Evolutionary conservation across 2,888 invertebrate species (phyloP).

Genomic region (Drosophila mercatorum): DNA sequence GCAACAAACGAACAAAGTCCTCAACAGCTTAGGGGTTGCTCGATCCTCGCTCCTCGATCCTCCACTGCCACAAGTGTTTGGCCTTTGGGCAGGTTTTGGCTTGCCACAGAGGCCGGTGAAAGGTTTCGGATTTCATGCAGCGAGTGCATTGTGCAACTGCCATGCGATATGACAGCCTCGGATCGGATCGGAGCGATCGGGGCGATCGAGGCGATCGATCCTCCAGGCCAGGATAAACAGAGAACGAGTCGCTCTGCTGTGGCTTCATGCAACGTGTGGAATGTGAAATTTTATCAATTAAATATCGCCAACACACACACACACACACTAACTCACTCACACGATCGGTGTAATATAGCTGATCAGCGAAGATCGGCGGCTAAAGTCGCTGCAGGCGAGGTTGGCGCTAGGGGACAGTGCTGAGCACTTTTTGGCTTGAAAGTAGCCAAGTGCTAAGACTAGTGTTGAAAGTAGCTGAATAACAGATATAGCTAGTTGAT

Average conservation of each 20-base stretch:
- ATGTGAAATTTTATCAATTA: conserved; percentile 79
- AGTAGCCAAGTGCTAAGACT: not conserved
- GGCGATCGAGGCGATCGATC: conserved; percentile 41
- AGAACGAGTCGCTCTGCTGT: conserved; percentile 50
- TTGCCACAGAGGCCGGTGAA: conserved; percentile 66
- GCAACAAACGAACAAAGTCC: conserved; percentile 7
- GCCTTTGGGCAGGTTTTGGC: conserved; percentile 54
- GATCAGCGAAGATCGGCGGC: conserved; percentile 21
- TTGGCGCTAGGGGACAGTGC: conserved; percentile 15
- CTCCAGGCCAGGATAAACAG: conserved; percentile 66
- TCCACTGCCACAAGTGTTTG: conserved; percentile 57
- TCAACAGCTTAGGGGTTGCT: conserved; percentile 12
- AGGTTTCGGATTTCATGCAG: conserved; percentile 71
- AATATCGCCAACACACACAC: conserved; percentile 42
- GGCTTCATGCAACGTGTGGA: conserved; percentile 69
- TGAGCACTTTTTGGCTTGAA: not conserved
- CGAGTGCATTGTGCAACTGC: conserved; percentile 69
- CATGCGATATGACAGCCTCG: conserved; percentile 57
- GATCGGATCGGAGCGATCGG: conserved; percentile 13
- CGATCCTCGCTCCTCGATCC: conserved; percentile 27
- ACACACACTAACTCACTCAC: not conserved
- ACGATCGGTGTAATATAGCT: conserved; percentile 9
- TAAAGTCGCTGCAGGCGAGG: conserved; percentile 41
- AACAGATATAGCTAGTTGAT: not conserved
- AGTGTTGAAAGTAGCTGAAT: not conserved